Percentiles rank a stretch among this genome's conserved stretches.
Conservation (phyloP, 2,888 invertebrate species). For the Dicyrtomina minuta region DNA sequence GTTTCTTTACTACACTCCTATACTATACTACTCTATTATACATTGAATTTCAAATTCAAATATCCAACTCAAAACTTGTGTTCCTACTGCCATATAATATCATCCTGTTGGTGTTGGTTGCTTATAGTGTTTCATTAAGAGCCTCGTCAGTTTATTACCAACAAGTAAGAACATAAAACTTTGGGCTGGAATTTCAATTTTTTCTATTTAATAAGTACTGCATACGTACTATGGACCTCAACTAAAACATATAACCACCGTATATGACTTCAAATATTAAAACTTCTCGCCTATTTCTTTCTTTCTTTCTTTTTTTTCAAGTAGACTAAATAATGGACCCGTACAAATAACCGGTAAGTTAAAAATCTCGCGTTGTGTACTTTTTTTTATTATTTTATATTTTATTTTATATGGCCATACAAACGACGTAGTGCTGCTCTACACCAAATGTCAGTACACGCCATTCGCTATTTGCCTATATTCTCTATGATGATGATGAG, state of each 20-base stretch:
- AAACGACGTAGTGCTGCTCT: neutral
- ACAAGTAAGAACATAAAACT: slow-evolving; percentile 12
- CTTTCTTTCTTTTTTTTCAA: too few relatives aligned
- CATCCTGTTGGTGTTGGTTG: neutral
- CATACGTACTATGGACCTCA: neutral
- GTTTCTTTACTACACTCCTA: too few relatives aligned
- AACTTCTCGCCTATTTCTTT: neutral
- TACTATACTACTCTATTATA: too few relatives aligned
- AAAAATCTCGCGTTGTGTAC: neutral
- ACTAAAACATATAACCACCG: too few relatives aligned
- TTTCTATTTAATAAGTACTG: neutral
- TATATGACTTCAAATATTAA: too few relatives aligned
- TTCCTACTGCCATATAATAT: neutral
- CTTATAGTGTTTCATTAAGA: neutral
- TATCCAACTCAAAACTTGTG: too few relatives aligned
- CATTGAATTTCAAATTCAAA: too few relatives aligned
- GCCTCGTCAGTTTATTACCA: neutral
- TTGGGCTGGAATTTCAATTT: slow-evolving; percentile 11
- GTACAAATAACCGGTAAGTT: slow-evolving; percentile 18
- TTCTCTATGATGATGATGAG: neutral
- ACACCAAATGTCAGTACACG: neutral
- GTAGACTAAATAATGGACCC: slow-evolving; percentile 12
- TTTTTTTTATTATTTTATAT: neutral
- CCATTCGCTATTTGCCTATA: neutral
- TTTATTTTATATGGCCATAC: neutral